Percentiles rank a stretch among this genome's conserved stretches.
Conservation (phyloP, 2,888 invertebrate species). For the Agonopterix heracliana region DNA sequence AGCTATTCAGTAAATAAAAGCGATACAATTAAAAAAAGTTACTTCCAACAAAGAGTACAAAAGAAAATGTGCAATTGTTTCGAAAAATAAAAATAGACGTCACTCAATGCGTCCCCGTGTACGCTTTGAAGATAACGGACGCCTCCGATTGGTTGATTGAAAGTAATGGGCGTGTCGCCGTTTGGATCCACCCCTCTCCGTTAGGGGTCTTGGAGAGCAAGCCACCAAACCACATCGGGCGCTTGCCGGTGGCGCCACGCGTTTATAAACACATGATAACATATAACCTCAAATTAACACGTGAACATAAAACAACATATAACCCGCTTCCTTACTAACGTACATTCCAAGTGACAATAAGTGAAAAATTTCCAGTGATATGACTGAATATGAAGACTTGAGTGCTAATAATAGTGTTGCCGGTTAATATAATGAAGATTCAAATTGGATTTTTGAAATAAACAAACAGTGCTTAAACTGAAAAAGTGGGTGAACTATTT, state of each 20-base stretch:
- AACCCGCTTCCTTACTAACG: constrained; percentile 13
- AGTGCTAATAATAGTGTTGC: constrained; percentile 11
- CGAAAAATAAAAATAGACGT: constrained; percentile 63
- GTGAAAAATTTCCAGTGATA: constrained; percentile 11
- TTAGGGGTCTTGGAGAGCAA: constrained; percentile 52
- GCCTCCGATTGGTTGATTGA: constrained; percentile 39
- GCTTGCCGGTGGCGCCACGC: constrained; percentile 70
- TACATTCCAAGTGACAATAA: constrained; percentile 10
- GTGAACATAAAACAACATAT: constrained; percentile 21
- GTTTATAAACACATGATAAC: constrained; percentile 45
- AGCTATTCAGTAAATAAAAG: constrained; percentile 36
- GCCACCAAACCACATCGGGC: constrained; percentile 67
- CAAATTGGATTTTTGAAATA: constrained; percentile 23
- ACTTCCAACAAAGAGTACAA: constrained; percentile 37
- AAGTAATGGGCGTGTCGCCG: constrained; percentile 50
- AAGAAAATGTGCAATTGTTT: constrained; percentile 45
- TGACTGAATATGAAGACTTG: constrained; percentile 9
- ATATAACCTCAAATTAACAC: constrained; percentile 22
- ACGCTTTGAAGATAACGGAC: constrained; percentile 52
- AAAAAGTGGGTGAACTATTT: not conserved
- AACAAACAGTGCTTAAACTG: constrained; percentile 3
- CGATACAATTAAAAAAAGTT: constrained; percentile 48
- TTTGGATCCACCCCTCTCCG: constrained; percentile 53
- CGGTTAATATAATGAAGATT: constrained; percentile 16
- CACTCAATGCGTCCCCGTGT: constrained; percentile 67